Percentiles rank a stretch among this genome's conserved stretches.
Evolutionary conservation across 2,113 vertebrate species (phyloP).

Genomic region (Chroicocephalus ridibundus): DNA sequence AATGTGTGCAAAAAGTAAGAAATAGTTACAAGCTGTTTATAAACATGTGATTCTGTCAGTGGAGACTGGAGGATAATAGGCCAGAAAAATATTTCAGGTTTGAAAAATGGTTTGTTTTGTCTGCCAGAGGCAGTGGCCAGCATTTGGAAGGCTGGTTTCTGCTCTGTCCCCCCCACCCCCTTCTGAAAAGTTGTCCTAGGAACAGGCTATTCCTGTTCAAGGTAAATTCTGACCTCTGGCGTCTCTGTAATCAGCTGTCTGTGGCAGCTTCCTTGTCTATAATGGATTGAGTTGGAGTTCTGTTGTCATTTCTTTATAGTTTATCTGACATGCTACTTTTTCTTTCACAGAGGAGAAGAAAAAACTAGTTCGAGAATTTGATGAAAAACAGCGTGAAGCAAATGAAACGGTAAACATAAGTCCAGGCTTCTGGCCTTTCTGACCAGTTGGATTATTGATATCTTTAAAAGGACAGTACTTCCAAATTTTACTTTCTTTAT

Average conservation of each 20-base stretch:
- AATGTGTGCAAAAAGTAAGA: neutral
- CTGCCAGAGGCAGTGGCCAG: neutral
- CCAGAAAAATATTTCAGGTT: neutral
- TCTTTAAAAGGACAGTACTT: neutral
- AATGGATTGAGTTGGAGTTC: neutral
- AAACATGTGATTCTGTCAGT: neutral
- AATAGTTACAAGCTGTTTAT: neutral
- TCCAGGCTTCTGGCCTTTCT: neutral
- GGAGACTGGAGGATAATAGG: neutral
- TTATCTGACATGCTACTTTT: neutral
- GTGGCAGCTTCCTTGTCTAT: neutral
- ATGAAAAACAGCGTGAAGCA: conserved; percentile 90
- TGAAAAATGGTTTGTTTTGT: neutral
- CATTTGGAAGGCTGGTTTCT: neutral
- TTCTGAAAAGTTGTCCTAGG: neutral
- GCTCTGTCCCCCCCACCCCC: neutral
- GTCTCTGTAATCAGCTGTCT: neutral
- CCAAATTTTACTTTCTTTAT: neutral
- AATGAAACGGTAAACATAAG: conserved; percentile 85
- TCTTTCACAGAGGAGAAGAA: conserved; percentile 89
- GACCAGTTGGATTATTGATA: neutral
- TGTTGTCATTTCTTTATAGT: neutral
- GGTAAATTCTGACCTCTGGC: neutral
- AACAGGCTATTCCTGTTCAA: neutral
- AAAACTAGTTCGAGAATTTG: conserved; percentile 86